A percentile compares a stretch with the other conserved stretches of the same genome.
Evolutionary conservation across 2,113 vertebrate species (phyloP).

Genomic region (Rhipidura dahli): DNA sequence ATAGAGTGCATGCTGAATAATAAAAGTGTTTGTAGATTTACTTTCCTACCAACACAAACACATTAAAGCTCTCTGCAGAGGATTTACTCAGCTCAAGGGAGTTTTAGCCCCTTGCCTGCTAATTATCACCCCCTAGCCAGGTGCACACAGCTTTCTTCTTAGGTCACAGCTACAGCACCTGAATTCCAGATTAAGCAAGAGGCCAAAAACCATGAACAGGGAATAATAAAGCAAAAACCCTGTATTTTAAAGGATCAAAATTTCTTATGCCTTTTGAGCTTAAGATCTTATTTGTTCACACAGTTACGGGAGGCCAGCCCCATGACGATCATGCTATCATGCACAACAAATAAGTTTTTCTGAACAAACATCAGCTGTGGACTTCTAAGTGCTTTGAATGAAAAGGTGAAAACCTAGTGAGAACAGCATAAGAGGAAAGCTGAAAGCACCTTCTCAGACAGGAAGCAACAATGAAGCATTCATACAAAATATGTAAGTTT

Average conservation of each 20-base stretch:
- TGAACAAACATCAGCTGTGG: neutral
- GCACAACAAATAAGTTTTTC: neutral
- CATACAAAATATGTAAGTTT: neutral
- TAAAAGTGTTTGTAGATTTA: neutral
- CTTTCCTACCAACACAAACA: neutral
- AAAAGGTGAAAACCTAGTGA: neutral
- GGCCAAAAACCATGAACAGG: neutral
- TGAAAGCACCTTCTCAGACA: neutral
- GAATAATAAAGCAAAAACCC: accelerated
- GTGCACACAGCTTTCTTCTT: neutral
- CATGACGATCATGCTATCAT: neutral
- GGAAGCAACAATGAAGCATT: neutral
- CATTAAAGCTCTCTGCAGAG: neutral
- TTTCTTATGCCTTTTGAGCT: neutral
- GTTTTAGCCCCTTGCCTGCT: neutral
- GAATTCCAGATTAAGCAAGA: neutral
- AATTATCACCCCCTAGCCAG: neutral
- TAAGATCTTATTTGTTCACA: neutral
- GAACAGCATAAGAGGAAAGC: neutral
- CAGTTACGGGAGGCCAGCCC: neutral
- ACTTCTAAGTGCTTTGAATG: neutral
- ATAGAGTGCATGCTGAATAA: neutral
- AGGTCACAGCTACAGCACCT: neutral
- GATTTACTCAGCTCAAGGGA: neutral
- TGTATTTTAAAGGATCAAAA: neutral